Evolutionary conservation across 2,113 vertebrate genomes (phyloP).

Genomic region (Thamnaconus septentrionalis): DNA sequence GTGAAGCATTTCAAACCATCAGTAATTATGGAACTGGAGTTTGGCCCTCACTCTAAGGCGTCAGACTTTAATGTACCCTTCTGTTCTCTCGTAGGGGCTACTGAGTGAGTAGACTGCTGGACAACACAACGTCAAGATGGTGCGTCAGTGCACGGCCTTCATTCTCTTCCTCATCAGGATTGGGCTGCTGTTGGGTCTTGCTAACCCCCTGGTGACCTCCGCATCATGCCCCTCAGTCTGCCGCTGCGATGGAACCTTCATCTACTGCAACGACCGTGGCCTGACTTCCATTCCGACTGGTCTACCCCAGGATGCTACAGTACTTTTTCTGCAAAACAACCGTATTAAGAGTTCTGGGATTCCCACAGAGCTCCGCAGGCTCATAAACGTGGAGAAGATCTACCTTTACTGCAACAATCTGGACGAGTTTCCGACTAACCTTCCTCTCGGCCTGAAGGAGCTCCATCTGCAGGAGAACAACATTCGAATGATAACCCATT

Average conservation of each 20-base stretch:
- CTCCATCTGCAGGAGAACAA: conserved; percentile 99
- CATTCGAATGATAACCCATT: conserved; percentile 93
- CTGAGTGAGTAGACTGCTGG: conserved; percentile 74
- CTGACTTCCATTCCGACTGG: conserved; percentile 95
- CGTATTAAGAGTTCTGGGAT: conserved; percentile 97
- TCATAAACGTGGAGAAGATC: conserved; percentile 93
- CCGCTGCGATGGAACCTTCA: conserved; percentile 95
- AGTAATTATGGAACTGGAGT: conserved; percentile 61
- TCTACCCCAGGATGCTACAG: conserved; percentile 93
- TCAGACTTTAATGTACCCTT: conserved; percentile 64
- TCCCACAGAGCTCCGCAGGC: conserved; percentile 89
- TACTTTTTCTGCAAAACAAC: conserved; percentile 99
- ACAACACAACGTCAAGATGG: conserved; percentile 87
- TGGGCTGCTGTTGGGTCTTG: conserved; percentile 89
- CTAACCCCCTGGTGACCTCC: conserved; percentile 83
- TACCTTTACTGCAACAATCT: conserved; percentile 97
- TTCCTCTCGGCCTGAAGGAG: conserved; percentile 94
- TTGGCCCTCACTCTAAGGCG: conserved; percentile 58
- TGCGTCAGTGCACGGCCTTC: conserved; percentile 88
- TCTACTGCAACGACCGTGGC: conserved; percentile 98
- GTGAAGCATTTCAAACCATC: conserved; percentile 43
- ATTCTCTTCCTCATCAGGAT: conserved; percentile 90
- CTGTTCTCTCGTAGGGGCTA: conserved; percentile 79
- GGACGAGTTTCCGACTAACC: conserved; percentile 97
- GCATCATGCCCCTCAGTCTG: conserved; percentile 91